Base-by-base conservation (phyloP, 2,888 invertebrate species). In the Galerucella calmariensis region DNA sequence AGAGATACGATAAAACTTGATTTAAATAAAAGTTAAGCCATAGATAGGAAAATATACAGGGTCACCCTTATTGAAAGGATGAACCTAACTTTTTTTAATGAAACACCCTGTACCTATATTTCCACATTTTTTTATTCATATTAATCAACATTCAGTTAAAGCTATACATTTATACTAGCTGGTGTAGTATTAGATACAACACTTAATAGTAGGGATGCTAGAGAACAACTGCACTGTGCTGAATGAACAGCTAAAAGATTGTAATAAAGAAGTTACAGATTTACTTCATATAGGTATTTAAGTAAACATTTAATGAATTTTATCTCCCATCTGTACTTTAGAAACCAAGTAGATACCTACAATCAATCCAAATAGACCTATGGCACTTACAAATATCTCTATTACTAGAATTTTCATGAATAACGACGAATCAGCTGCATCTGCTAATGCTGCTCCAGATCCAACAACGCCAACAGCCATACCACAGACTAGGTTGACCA, bases 341-440 rank as follows among this genome's bases (percentile, higher is more conserved):
- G 85, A 84, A 4, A 83, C 85, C 94, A 97, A 95, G 87, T 96
- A 96, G 87, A 99, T 98, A 81, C 98, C 98, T 79, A 99, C 98
- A 88, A 99, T 99, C 73, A 99, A 92, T 72, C 99, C 99, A 88
- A 99, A 99, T 27, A 99, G 92, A 85, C 99, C 99, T 85, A 99
- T 99, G 83, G 99, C 99, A 85, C 97, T 97, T 75, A 98, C 99
- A 86, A 99, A 99, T 88, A 99, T 99, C 89, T 99, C 99, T 63
- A 99, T 95, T 87, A 99, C 98, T 61, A 99, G 92, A 87, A 99
- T 98, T 89, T 98, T 99, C 68, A 99, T 99, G 85, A 99, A 99
- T 9, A 99, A 91, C 3, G 95, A 92, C 20, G 97, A 93, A 86
- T 99, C 98, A 58, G 99, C 99, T 46, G 99, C 99, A 89, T 99